These are phyloP conservation scores for Orestias chungarensis DNA, from an alignment of 2,797 vertebrate genomes.

Conservation along the genomic window DNA sequence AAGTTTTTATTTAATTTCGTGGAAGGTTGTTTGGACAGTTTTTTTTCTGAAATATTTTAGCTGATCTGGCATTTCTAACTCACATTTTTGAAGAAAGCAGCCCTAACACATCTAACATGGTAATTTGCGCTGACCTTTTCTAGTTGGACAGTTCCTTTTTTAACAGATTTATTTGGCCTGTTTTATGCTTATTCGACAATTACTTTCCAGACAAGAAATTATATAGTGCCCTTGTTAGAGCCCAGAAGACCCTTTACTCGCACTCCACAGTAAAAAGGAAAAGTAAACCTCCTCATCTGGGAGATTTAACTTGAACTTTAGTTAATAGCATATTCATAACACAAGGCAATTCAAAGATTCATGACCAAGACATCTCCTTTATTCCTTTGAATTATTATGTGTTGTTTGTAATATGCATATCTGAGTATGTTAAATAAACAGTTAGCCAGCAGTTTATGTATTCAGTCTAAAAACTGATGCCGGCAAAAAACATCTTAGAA, in stretches of 20 bases:
- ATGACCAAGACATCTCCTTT: slow-evolving; percentile 38
- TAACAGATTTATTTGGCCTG: background rate
- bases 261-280: background rate
- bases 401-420: slow-evolving; percentile 1
- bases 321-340: slow-evolving; percentile 31
- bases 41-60: background rate
- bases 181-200: background rate
- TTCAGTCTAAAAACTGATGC: slow-evolving; percentile 29
- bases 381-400: slow-evolving; percentile 28
- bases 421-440: slow-evolving; percentile 29
- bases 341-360: slow-evolving; percentile 18
- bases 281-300: background rate
- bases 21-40: background rate
- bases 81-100: background rate
- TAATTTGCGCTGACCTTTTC: background rate
- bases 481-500: slow-evolving; percentile 20
- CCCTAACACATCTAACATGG: background rate
- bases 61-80: background rate
- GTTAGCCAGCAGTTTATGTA: slow-evolving; percentile 24
- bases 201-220: background rate
- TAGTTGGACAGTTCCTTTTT: background rate
- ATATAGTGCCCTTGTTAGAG: background rate
- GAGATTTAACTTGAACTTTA: slow-evolving; percentile 23
- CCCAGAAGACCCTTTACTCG: background rate
- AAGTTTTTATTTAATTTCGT: background rate